These are phyloP conservation scores for Pachyuromys duprasi DNA, from an alignment of 2,797 vertebrate genomes.

Conservation along the genomic window DNA sequence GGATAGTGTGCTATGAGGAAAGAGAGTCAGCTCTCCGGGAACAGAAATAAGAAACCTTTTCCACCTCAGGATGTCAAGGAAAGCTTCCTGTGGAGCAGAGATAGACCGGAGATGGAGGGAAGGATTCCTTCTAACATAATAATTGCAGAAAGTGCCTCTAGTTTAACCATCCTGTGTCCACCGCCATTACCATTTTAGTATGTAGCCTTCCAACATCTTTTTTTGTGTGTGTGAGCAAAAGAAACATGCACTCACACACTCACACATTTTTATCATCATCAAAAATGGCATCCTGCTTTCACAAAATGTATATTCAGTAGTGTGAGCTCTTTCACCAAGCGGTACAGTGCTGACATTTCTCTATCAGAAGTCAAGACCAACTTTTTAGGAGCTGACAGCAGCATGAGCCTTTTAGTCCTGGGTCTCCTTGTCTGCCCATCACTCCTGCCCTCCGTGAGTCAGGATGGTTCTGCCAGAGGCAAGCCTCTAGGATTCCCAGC, in stretches of 20 bases:
- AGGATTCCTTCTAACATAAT: background rate
- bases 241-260: background rate
- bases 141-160: background rate
- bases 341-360: accelerated
- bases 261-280: background rate
- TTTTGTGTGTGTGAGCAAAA: background rate
- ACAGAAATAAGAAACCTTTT: background rate
- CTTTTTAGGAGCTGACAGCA: background rate
- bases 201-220: background rate
- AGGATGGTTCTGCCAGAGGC: background rate
- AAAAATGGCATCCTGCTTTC: background rate
- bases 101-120: background rate
- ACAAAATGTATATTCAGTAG: background rate
- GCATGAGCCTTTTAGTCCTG: background rate
- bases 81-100: background rate
- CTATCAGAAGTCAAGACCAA: background rate
- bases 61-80: background rate
- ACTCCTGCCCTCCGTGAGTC: background rate
- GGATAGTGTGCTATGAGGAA: accelerated
- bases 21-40: background rate
- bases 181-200: background rate
- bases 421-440: background rate
- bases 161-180: background rate
- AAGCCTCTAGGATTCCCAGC: background rate
- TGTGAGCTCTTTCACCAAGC: background rate